Conservation (phyloP, 2,888 invertebrate genomes). For the Drosophila mulleri region DNA sequence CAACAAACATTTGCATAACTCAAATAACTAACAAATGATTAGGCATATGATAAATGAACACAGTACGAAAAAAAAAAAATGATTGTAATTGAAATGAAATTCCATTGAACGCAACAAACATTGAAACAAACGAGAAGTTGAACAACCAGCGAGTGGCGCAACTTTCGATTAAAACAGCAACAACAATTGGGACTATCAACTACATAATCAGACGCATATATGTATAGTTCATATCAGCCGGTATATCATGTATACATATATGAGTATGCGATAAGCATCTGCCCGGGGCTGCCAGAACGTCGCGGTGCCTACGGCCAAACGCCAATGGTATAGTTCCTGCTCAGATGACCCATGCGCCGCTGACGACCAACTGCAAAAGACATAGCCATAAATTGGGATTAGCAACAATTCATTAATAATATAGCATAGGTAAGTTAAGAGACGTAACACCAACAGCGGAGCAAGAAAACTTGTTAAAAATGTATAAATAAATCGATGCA, state of each 20-base stretch:
- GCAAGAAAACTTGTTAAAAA: slow-evolving; percentile 30
- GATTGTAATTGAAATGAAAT: slow-evolving; percentile 23
- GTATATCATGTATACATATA: slow-evolving; percentile 39
- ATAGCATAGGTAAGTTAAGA: slow-evolving; percentile 16
- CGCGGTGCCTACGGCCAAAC: slow-evolving; percentile 74
- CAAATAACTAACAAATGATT: slow-evolving; percentile 69
- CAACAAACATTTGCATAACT: slow-evolving; percentile 71
- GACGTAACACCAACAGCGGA: slow-evolving; percentile 60
- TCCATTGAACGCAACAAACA: slow-evolving; percentile 71
- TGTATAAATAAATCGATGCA: slow-evolving; percentile 31
- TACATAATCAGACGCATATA: slow-evolving; percentile 12
- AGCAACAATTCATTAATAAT: slow-evolving; percentile 10
- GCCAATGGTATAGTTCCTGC: slow-evolving; percentile 93
- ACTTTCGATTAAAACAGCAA: slow-evolving; percentile 48
- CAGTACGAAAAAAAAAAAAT: slow-evolving; percentile 30
- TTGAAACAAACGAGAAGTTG: slow-evolving; percentile 48
- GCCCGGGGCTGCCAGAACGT: slow-evolving; percentile 29
- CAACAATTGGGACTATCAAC: slow-evolving; percentile 27
- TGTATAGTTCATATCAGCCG: slow-evolving; percentile 25
- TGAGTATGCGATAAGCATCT: slow-evolving; percentile 30
- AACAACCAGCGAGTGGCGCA: slow-evolving; percentile 23
- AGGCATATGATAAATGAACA: slow-evolving; percentile 63
- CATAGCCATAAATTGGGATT: slow-evolving; percentile 24
- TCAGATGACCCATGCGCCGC: slow-evolving; percentile 92
- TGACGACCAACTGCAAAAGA: slow-evolving; percentile 86